A percentile compares a stretch with the other conserved stretches of the same genome.
Conservation (phyloP, 2,888 invertebrate genomes). For the Lasioglossum figueresi region DNA sequence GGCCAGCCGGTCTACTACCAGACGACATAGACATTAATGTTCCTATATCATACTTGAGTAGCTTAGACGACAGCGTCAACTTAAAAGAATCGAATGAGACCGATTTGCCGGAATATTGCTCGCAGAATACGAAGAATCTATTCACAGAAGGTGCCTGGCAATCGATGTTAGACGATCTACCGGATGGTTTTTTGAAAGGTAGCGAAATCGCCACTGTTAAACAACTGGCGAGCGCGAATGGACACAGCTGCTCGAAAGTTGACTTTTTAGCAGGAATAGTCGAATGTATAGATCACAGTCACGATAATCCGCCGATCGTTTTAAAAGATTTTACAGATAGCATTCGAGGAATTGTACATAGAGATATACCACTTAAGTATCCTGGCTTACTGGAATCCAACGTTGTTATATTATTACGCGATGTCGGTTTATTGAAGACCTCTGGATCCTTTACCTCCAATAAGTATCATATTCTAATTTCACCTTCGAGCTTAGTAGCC, state of each 20-base stretch:
- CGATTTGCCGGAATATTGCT: slow-evolving; percentile 55
- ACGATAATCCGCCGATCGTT: slow-evolving; percentile 80
- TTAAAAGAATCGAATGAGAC: slow-evolving; percentile 48
- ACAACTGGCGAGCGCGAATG: slow-evolving; percentile 67
- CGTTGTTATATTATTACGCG: slow-evolving; percentile 77
- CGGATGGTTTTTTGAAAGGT: slow-evolving; percentile 72
- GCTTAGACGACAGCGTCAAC: slow-evolving; percentile 53
- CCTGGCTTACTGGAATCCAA: slow-evolving; percentile 77
- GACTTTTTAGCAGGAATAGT: slow-evolving; percentile 80
- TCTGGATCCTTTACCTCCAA: slow-evolving; percentile 61
- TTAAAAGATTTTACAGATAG: slow-evolving; percentile 82
- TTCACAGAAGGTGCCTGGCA: slow-evolving; percentile 80
- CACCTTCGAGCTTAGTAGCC: slow-evolving; percentile 76
- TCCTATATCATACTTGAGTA: slow-evolving; percentile 48
- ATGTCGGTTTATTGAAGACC: slow-evolving; percentile 78
- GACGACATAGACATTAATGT: slow-evolving; percentile 69
- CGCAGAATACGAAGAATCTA: slow-evolving; percentile 76
- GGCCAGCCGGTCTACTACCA: slow-evolving; percentile 84
- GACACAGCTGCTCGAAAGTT: slow-evolving; percentile 72
- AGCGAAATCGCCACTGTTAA: slow-evolving; percentile 78
- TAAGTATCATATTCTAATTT: slow-evolving; percentile 77
- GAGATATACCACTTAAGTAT: slow-evolving; percentile 81
- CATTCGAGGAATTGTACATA: slow-evolving; percentile 83
- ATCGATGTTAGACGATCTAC: slow-evolving; percentile 77
- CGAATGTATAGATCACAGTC: slow-evolving; percentile 79